A percentile compares a stretch with the other conserved stretches of the same genome.
These are phyloP conservation scores for Tragelaphus strepsiceros DNA, from an alignment of 2,113 vertebrate species.

Conservation along the genomic window DNA sequence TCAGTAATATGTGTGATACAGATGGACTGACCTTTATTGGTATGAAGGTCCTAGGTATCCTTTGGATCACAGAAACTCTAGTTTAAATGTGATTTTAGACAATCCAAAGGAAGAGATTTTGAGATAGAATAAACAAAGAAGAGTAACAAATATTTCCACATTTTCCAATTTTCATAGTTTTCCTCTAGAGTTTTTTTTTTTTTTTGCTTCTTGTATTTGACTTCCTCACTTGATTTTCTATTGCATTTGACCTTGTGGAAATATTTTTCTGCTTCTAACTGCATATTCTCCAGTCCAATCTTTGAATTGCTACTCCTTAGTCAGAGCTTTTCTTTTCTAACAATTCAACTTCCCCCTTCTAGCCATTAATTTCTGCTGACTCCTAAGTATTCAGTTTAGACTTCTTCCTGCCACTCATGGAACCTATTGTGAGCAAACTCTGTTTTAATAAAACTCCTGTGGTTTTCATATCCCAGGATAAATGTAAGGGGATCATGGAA, in stretches of 20 bases:
- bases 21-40: not conserved
- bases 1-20: not conserved
- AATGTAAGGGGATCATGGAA: slow-evolving; percentile 3
- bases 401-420: not conserved
- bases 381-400: not conserved
- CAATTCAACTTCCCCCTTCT: not conserved
- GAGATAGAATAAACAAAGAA: not conserved
- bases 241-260: not conserved
- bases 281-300: not conserved
- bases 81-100: not conserved
- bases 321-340: not conserved
- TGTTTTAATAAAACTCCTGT: slow-evolving; percentile 38
- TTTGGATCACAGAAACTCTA: not conserved
- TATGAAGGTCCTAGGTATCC: not conserved
- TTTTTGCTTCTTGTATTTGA: not conserved
- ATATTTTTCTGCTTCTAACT: not conserved
- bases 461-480: slow-evolving; percentile 32
- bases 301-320: not conserved
- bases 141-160: not conserved
- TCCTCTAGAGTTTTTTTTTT: not conserved
- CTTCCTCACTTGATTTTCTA: not conserved
- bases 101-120: not conserved
- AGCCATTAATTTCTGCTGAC: slow-evolving; percentile 4
- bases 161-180: not conserved
- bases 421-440: slow-evolving; percentile 1